phyloP scores from a whole-genome alignment of 2,797 vertebrate genomes.

The Telmatherina bonti region DNA sequence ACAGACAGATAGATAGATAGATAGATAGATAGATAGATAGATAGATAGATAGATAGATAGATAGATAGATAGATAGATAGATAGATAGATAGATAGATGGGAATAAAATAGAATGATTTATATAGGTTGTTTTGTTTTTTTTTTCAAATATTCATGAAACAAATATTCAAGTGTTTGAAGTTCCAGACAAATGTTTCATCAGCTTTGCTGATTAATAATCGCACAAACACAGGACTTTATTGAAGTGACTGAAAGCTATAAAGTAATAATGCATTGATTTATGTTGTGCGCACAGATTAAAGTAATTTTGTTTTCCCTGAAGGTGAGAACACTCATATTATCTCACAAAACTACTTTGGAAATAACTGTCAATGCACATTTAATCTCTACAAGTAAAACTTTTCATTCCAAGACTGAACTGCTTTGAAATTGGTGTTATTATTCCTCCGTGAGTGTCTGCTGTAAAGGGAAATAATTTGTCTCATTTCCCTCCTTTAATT shows the following conservation, averaged over 20 bases:
- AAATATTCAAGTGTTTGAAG: not conserved
- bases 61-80: too few species aligned
- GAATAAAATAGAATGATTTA: not conserved
- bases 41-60: too few species aligned
- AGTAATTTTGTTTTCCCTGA: not conserved
- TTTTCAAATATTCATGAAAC: not conserved
- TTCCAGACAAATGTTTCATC: not conserved
- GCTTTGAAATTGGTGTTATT: slow-evolving; percentile 35
- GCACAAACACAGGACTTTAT: not conserved
- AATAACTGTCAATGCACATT: slow-evolving; percentile 6
- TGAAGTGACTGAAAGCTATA: slow-evolving; percentile 14
- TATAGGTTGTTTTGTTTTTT: too few species aligned
- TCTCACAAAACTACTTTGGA: slow-evolving; percentile 20
- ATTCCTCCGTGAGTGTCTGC: slow-evolving; percentile 23
- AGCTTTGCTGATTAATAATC: slow-evolving; percentile 7
- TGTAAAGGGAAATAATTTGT: slow-evolving; percentile 24
- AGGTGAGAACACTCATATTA: slow-evolving; percentile 15
- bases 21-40: too few species aligned
- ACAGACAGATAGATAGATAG: too few species aligned
- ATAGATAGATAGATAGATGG: too few species aligned
- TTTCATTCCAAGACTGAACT: slow-evolving; percentile 37
- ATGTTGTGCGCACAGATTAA: slow-evolving; percentile 15
- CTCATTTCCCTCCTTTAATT: slow-evolving; percentile 53
- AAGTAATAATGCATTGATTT: slow-evolving; percentile 3
- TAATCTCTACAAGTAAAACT: slow-evolving; percentile 27